phyloP scores from a whole-genome alignment of 2,113 vertebrate genomes.

The Nothocercus julius region DNA sequence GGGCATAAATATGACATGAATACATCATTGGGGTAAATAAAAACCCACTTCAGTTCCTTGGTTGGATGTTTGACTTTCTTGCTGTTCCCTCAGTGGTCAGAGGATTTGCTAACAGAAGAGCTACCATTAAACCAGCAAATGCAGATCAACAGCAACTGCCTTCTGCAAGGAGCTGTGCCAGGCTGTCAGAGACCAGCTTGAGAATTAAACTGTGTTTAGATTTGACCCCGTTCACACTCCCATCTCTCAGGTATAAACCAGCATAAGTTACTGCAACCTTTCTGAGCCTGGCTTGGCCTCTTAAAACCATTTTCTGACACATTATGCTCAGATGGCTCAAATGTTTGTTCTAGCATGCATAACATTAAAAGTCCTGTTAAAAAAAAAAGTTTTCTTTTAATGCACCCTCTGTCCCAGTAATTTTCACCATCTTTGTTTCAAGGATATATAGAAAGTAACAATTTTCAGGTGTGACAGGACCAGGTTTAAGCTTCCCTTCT shows the following conservation, averaged over 20 bases:
- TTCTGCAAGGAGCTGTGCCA: background rate
- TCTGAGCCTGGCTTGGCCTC: background rate
- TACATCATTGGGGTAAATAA: background rate
- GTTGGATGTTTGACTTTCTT: background rate
- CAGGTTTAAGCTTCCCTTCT: background rate
- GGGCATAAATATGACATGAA: background rate
- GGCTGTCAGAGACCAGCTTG: background rate
- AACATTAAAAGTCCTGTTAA: background rate
- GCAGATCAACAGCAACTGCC: background rate
- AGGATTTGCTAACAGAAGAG: background rate
- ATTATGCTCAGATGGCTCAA: background rate
- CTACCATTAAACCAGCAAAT: background rate
- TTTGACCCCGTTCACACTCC: background rate
- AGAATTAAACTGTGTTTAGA: background rate
- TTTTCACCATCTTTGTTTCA: background rate
- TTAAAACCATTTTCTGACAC: background rate
- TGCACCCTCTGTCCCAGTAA: background rate
- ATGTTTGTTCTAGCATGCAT: background rate
- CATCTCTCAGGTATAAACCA: background rate
- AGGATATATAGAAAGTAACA: background rate
- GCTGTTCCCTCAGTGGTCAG: background rate
- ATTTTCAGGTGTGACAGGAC: background rate
- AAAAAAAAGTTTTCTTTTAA: background rate
- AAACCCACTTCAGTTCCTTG: background rate
- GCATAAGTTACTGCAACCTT: background rate